Evolutionary conservation across 2,797 vertebrate genomes (phyloP), one percentile per base, ranked within the genome.

Genomic region (Crenuchus spilurus): DNA sequence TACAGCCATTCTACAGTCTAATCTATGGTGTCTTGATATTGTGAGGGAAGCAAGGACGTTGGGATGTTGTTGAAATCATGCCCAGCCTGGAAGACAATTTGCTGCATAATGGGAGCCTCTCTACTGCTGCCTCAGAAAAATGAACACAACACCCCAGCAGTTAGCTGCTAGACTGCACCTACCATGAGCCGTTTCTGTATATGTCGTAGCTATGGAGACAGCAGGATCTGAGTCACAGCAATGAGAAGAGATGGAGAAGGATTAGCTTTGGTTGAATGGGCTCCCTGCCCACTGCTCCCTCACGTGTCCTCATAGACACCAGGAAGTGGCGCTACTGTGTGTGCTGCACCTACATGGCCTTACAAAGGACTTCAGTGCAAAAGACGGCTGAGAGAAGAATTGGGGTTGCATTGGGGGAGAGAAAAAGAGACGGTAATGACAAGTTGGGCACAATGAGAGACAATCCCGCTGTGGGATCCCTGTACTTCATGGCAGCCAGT

Each of bases 171-270:
- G 54, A 60, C 55, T 62, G 65, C 33, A 68, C 49, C 68, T 72
- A 63, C 20, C 55, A 5, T 46, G 77, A 39, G 74, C 70, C 63
- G 72, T 77, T 70, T 10, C 42, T 58, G 22, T 57, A 52, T 78
- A 55, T 74, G 76, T 75, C 83, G 88, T 93, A 89, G 81, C 83
- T 88, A 91, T 92, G 89, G 89, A 80, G 85, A 90, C 84, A 11
- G 84, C 78, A 77, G 83, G 78, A 80, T 84, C 82, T 74, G 57
- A 82, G 67, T 82, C 84, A 76, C 66, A 64, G 71, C 79, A 83
- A 71, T 61, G 62, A 88, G 76, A 52, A 71, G 78, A 76, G 75
- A 75, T 80, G 63, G 80, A 86, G 83, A 86, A 80, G 72, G 70
- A 74, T 82, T 66, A 75, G 83, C 82, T 63, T 58, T 20, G 28